These are phyloP conservation scores for Acromyrmex echinatior DNA, from an alignment of 1,140 invertebrate species.

Conservation along the genomic window DNA sequence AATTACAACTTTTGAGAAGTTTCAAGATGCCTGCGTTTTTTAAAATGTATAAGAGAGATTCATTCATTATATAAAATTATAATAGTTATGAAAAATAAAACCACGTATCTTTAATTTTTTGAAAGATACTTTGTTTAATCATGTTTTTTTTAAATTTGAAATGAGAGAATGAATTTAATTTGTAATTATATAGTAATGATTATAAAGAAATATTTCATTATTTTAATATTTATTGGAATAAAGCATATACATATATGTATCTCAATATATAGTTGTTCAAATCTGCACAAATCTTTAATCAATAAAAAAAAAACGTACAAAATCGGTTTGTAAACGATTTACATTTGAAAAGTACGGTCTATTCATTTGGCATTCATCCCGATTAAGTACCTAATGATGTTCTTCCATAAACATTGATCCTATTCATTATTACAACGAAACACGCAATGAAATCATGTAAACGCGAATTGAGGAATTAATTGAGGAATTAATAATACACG, in stretches of 20 bases:
- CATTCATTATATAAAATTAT: not conserved
- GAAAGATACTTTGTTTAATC: not conserved
- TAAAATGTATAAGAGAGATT: not conserved
- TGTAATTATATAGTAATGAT: not conserved
- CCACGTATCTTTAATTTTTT: not conserved
- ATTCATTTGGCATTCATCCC: not conserved
- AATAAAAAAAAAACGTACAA: not conserved
- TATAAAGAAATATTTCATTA: not conserved
- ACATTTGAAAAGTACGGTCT: not conserved
- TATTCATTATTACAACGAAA: slow-evolving; percentile 8
- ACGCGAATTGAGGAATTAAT: not conserved
- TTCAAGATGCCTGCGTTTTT: not conserved
- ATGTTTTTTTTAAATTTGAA: not conserved
- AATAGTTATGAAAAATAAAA: not conserved
- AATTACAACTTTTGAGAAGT: not conserved
- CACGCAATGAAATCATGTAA: not conserved
- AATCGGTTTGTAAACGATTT: not conserved
- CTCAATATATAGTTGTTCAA: not conserved
- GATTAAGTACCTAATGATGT: not conserved
- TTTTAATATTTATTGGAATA: not conserved
- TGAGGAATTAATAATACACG: not conserved
- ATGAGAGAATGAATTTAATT: slow-evolving; percentile 2
- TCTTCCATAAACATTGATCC: not conserved
- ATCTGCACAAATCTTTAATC: not conserved
- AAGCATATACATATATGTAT: not conserved